phyloP scores from a whole-genome alignment of 2,797 vertebrate genomes.

The Lepilemur ruficaudatus region DNA sequence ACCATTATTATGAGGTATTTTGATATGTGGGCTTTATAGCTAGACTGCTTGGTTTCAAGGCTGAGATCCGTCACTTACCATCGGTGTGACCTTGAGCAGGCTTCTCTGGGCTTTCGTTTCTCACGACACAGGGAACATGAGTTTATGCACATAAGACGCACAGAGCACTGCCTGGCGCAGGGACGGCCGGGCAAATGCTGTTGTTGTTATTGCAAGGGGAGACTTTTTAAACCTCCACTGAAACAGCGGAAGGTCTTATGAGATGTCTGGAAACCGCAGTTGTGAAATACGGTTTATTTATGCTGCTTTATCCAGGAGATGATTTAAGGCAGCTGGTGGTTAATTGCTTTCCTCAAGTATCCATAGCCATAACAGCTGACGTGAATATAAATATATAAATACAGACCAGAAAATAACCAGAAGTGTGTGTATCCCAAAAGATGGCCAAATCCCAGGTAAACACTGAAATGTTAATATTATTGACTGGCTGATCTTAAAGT shows the following conservation, averaged over 20 bases:
- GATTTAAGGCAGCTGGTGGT: conserved; percentile 44
- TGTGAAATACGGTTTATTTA: conserved; percentile 12
- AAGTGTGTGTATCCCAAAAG: background rate
- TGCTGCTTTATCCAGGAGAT: conserved; percentile 27
- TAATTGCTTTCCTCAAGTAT: conserved; percentile 66
- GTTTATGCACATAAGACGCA: rapidly evolving
- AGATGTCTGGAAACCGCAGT: background rate
- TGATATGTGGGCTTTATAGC: background rate
- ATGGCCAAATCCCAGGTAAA: background rate
- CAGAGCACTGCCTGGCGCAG: no score
- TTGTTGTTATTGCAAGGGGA: background rate
- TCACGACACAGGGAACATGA: background rate
- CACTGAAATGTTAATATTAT: background rate
- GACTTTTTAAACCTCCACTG: background rate
- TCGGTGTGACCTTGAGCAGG: background rate
- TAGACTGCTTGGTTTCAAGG: background rate
- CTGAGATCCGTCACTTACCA: background rate
- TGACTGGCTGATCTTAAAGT: background rate
- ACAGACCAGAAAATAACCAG: background rate
- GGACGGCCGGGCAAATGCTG: background rate
- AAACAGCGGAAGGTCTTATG: background rate
- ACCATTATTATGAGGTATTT: background rate
- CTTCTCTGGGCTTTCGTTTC: background rate
- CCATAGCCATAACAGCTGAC: conserved; percentile 29
- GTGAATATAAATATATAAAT: conserved; percentile 41